Evolutionary conservation across 2,113 vertebrate species (phyloP), one percentile per base, ranked within the genome.

Genomic region (Phalacrocorax pelagicus): DNA sequence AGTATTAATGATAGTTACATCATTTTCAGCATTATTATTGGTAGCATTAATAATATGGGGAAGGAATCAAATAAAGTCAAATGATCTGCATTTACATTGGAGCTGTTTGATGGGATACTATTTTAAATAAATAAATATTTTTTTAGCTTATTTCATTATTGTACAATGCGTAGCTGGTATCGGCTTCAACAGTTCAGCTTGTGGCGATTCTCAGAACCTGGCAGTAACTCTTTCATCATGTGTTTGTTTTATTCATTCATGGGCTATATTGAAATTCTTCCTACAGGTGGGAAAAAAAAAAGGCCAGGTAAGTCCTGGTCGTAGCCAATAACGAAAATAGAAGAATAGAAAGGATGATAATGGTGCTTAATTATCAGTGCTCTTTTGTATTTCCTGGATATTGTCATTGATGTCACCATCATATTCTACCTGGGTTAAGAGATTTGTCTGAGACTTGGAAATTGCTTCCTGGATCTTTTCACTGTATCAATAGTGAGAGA

Each of bases 1-100:
- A 83, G n/a, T 86, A 91, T 38, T 96, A 47, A 61, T 57, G 75
- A 59, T 46, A 85, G 75, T 42, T 62, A 24, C 49, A 81, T 84
- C 51, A 44, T 86, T 92, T 94, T 90, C 74, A 87, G 19, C 52
- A 83, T 57, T 81, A 62, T 75, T 85, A 78, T 20, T 86, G 78
- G 75, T 78, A 86, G 81, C 24, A 79, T 47, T 96, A 80, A 78
- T 90, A 72, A 40, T 86, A 49, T 67, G 79, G 94, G 63, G 79
- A 94, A 97, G 85, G 90, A 75, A 88, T 65, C 55, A 62, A 95
- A 95, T 84, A 91, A 95, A 93, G 46, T 62, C 49, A 84, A 86
- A 77, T 38, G 49, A 73, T 93, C 20, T 90, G 52, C 80, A 57
- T 82, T 92, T 72, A 77, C 52, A 17, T 66, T 73, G 65, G 54